A percentile compares a stretch with the other conserved stretches of the same genome.
These are phyloP conservation scores for Podarcis lilfordi DNA, from an alignment of 2,797 vertebrate genomes.

Conservation along the genomic window DNA sequence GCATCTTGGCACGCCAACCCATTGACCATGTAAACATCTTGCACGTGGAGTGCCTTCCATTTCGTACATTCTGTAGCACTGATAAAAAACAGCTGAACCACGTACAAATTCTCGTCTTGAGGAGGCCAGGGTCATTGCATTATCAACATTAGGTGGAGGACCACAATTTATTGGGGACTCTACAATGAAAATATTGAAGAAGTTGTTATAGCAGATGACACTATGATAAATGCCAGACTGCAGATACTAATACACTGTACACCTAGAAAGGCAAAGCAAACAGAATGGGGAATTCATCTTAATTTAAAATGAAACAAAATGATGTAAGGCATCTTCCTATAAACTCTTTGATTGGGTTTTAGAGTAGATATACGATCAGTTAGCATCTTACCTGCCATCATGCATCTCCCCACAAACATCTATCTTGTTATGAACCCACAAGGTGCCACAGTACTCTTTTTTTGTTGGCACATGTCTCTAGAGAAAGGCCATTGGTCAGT, in stretches of 20 bases:
- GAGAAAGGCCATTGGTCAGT: neutral
- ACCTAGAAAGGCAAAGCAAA: neutral
- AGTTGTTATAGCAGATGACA: neutral
- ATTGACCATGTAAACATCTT: slow-evolving; percentile 1
- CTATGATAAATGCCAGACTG: neutral
- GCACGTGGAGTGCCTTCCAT: slow-evolving; percentile 35
- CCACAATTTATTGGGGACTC: slow-evolving; percentile 4
- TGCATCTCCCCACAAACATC: no score
- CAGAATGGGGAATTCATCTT: neutral
- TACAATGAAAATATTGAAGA: neutral
- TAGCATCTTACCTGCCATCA: neutral
- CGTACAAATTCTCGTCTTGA: neutral
- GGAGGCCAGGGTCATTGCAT: neutral
- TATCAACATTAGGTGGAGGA: slow-evolving; percentile 10
- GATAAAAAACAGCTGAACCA: neutral
- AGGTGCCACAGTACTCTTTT: no score
- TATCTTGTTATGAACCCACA: neutral
- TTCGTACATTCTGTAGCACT: slow-evolving; percentile 23
- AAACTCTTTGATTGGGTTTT: neutral
- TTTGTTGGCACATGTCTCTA: neutral
- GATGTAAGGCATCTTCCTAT: neutral
- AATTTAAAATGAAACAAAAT: neutral
- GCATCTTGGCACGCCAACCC: slow-evolving; percentile 20
- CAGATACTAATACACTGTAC: neutral
- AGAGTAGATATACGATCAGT: neutral